Conservation (phyloP, 2,113 vertebrate species). For the Nibea albiflora region DNA sequence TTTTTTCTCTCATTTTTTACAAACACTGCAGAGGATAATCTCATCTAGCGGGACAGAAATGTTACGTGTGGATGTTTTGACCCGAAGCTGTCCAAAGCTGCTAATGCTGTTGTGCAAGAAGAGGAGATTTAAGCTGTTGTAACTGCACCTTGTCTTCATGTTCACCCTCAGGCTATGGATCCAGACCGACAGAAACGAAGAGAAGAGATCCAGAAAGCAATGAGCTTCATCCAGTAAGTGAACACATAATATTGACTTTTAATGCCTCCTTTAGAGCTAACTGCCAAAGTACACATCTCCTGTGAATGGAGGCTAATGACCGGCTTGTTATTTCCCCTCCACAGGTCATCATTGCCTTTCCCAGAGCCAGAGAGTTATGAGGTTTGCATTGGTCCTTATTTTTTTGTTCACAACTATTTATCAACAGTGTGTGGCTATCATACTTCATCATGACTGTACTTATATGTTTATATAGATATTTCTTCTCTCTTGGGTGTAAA, state of each 20-base stretch:
- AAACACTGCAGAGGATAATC: neutral
- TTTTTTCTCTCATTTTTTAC: neutral
- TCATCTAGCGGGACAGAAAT: neutral
- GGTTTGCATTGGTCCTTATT: constrained; percentile 76
- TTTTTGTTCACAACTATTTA: neutral
- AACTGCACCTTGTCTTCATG: constrained; percentile 26
- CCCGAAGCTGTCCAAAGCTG: constrained; percentile 1
- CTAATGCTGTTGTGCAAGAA: neutral
- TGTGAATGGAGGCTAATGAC: neutral
- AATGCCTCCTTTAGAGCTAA: neutral
- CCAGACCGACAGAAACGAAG: constrained; percentile 93
- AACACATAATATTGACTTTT: no score
- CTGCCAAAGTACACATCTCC: fast-evolving
- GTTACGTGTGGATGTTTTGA: neutral
- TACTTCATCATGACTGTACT: neutral
- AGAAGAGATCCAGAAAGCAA: constrained; percentile 97
- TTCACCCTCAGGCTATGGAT: constrained; percentile 81
- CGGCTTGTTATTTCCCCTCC: constrained; percentile 24
- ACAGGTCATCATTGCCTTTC: constrained; percentile 95
- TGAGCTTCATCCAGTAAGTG: constrained; percentile 98
- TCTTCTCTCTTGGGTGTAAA: neutral
- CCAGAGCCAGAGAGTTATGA: constrained; percentile 95
- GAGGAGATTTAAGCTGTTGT: neutral
- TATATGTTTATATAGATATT: no score
- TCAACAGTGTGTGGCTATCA: neutral